Evolutionary conservation across 2,888 invertebrate species (phyloP), one percentile per base, ranked within the genome.

Genomic region (Ditylenchus weischeri): DNA sequence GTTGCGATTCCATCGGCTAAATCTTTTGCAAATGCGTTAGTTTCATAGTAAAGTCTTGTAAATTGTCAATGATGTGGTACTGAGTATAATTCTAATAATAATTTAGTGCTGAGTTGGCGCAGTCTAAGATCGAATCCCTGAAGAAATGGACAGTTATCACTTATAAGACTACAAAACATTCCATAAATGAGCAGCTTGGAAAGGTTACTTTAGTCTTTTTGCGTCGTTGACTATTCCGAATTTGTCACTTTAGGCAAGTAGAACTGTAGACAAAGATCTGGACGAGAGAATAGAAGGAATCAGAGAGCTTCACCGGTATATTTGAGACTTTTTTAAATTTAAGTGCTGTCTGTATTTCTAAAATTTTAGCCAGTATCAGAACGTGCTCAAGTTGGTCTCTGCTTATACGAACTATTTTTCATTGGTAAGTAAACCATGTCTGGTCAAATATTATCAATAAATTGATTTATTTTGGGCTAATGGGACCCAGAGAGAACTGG

Each of bases 101-200:
- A 58, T 69, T 70, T 57, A 69, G 76, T 64, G 65, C 73, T 13
- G 76, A 77, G 43, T 66, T 75, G 63, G 80, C 75, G 66, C 76
- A 82, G 66, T 75, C 91, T 58, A 90, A 92, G 84, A 89, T 96
- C 82, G 95, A 95, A 84, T 89, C 90, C 68, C 87, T 96, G 72
- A 92, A 91, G 84, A 92, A 91, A 84, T 98, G 96, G 96, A 92
- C 94, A 72, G 91, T 96, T 83, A 93, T 93, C 70, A 95, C 95
- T 0, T 96, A 93, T 85, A 96, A 95, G 85, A 96, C 95, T 84
- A 96, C 96, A 8, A 91, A 92, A 80, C 96, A 98, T 84, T 88
- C 94, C 69, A 89, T 98, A 85, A 90, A 93, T 77, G 96, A 98
- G 84, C 93, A 92, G 84, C 87, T 98, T 66, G 96, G 96, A 21